Percentiles rank a stretch among this genome's conserved stretches.
phyloP scores from a whole-genome alignment of 2,888 invertebrate species.

The Troides helena region DNA sequence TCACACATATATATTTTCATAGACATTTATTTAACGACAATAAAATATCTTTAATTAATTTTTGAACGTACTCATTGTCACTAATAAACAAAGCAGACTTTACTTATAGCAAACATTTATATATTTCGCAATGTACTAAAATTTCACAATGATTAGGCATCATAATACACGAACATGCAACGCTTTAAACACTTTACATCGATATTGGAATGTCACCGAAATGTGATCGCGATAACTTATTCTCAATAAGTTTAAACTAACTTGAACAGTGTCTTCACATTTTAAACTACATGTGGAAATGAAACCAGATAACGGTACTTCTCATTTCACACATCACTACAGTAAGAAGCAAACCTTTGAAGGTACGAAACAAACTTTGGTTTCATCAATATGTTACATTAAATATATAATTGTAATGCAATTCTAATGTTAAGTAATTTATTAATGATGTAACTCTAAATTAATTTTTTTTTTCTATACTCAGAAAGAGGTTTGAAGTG shows the following conservation, averaged over 20 bases:
- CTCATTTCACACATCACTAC: background rate
- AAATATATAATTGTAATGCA: too few species aligned
- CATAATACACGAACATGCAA: constrained; percentile 12
- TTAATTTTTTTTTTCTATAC: too few species aligned
- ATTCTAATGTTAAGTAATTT: too few species aligned
- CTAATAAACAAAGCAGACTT: constrained; percentile 17
- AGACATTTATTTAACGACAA: constrained; percentile 70
- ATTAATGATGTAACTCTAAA: too few species aligned
- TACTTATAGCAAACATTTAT: constrained; percentile 7
- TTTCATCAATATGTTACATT: too few species aligned
- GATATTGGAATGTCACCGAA: constrained; percentile 26
- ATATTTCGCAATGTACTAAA: constrained; percentile 10
- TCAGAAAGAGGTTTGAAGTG: background rate
- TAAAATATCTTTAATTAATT: constrained; percentile 41
- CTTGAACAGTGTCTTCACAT: background rate
- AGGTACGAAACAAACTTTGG: too few species aligned
- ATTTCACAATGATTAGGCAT: constrained; percentile 5
- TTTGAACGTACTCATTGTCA: constrained; percentile 3
- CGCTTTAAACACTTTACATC: constrained; percentile 11
- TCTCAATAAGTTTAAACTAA: background rate
- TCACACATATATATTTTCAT: constrained; percentile 43
- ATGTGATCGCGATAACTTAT: constrained; percentile 1
- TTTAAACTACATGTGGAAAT: background rate
- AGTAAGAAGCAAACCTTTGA: background rate
- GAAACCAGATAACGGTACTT: background rate